These are phyloP conservation scores for Zygothrica quintamaculata DNA, from an alignment of 2,888 invertebrate genomes.

Conservation along the genomic window DNA sequence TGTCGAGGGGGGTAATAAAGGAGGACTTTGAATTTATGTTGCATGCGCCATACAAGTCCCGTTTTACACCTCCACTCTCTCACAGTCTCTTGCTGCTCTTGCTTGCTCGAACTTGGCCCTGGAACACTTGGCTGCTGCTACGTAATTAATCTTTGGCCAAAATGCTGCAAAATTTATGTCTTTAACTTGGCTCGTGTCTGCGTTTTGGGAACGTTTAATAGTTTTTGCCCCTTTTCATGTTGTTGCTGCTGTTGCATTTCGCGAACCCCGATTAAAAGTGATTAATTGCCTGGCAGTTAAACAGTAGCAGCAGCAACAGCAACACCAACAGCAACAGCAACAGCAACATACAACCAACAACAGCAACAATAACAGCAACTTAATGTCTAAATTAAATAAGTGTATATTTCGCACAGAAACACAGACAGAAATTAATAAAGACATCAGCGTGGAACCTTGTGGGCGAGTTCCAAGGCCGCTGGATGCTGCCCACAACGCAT, in stretches of 20 bases:
- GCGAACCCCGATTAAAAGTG: constrained; percentile 73
- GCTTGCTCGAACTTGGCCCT: constrained; percentile 15
- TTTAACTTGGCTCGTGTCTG: constrained; percentile 65
- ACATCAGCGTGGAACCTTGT: constrained; percentile 55
- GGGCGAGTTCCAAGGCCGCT: constrained; percentile 26
- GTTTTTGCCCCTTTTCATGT: constrained; percentile 43
- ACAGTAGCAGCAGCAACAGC: constrained; percentile 38
- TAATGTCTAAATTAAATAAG: constrained; percentile 76
- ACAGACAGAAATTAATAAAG: constrained; percentile 74
- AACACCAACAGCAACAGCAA: constrained; percentile 34
- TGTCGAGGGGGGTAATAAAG: not conserved
- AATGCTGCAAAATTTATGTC: constrained; percentile 81
- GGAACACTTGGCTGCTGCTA: constrained; percentile 27
- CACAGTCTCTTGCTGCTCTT: too few species aligned
- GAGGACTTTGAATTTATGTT: constrained; percentile 73
- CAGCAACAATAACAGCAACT: constrained; percentile 40
- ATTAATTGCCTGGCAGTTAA: constrained; percentile 66
- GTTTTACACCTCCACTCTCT: constrained; percentile 20
- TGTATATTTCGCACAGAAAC: constrained; percentile 52
- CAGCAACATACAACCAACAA: constrained; percentile 42
- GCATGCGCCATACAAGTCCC: constrained; percentile 59
- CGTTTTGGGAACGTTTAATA: constrained; percentile 58
- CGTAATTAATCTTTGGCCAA: constrained; percentile 82
- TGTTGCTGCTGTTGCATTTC: constrained; percentile 40
- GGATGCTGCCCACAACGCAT: constrained; percentile 37